These are phyloP conservation scores for Pygocentrus nattereri DNA, from an alignment of 2,797 vertebrate species.

Conservation along the genomic window DNA sequence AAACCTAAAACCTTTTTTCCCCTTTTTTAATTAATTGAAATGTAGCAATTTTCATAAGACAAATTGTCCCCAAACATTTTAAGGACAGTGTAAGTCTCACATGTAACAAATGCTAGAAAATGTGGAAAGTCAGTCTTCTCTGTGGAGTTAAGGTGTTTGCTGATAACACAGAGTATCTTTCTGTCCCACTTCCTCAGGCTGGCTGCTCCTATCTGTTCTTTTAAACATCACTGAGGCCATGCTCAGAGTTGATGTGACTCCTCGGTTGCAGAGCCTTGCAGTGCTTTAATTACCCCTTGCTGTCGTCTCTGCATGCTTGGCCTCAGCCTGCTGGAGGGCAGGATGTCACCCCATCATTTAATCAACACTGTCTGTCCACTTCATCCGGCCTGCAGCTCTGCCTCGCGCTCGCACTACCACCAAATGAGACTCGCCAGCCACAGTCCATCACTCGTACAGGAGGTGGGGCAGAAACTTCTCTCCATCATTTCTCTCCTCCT, in stretches of 20 bases:
- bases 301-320: slow-evolving; percentile 45
- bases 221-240: slow-evolving; percentile 1
- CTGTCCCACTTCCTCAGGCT: neutral
- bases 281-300: slow-evolving; percentile 63
- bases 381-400: slow-evolving; percentile 14
- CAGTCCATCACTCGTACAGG: slow-evolving; percentile 28
- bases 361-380: slow-evolving; percentile 27
- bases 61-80: no score
- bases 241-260: slow-evolving; percentile 29
- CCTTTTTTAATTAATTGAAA: no score
- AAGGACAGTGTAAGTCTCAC: no score
- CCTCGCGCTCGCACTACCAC: slow-evolving; percentile 13
- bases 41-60: no score
- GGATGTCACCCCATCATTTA: slow-evolving; percentile 46
- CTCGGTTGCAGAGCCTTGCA: slow-evolving; percentile 43
- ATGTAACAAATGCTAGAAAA: no score
- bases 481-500: neutral
- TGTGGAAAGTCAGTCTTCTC: neutral
- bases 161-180: neutral
- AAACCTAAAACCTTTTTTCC: no score
- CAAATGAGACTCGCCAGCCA: slow-evolving; percentile 38
- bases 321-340: slow-evolving; percentile 1
- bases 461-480: neutral
- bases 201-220: slow-evolving; percentile 24
- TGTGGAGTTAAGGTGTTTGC: neutral